These are phyloP conservation scores for Holothuria glaberrima DNA, from an alignment of 35 echinoderm and acorn worm genomes.

Conservation along the genomic window DNA sequence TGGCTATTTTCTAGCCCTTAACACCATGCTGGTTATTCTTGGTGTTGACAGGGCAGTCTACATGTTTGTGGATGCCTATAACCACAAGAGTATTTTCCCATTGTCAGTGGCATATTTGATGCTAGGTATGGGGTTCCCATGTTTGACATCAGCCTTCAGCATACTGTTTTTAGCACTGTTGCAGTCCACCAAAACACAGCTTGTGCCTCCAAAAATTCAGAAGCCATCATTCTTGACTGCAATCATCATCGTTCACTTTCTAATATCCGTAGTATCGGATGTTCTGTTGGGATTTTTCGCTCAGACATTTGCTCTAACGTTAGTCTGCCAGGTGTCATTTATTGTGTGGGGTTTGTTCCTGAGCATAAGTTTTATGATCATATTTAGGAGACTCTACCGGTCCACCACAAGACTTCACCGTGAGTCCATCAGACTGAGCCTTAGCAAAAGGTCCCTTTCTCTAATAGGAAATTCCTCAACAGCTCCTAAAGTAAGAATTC, in stretches of 20 bases:
- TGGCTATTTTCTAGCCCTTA: conserved; percentile 90
- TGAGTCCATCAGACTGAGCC: conserved; percentile 78
- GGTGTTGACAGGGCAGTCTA: conserved; percentile 79
- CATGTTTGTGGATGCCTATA: conserved; percentile 94
- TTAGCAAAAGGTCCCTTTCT: conserved; percentile 52
- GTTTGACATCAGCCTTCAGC: conserved; percentile 95
- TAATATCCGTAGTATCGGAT: conserved; percentile 77
- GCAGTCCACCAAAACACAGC: conserved; percentile 81
- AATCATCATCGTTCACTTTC: conserved; percentile 82
- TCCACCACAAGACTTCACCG: conserved; percentile 67
- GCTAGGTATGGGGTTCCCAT: conserved; percentile 91
- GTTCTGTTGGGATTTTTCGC: conserved; percentile 69
- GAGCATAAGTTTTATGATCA: conserved; percentile 80
- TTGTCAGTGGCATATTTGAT: conserved; percentile 75
- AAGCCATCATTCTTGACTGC: conserved; percentile 62
- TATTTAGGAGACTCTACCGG: conserved; percentile 85
- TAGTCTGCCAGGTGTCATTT: conserved; percentile 83
- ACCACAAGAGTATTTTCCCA: conserved; percentile 68
- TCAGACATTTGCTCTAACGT: conserved; percentile 59
- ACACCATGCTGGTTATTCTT: conserved; percentile 81
- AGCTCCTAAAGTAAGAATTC: conserved; percentile 47
- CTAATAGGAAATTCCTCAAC: neutral
- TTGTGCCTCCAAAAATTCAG: conserved; percentile 85
- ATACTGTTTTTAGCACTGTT: conserved; percentile 92
- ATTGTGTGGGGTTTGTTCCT: conserved; percentile 89